Percentiles rank a stretch among this genome's conserved stretches.
Conservation (phyloP, 2,888 invertebrate species). For the Noctua janthina region DNA sequence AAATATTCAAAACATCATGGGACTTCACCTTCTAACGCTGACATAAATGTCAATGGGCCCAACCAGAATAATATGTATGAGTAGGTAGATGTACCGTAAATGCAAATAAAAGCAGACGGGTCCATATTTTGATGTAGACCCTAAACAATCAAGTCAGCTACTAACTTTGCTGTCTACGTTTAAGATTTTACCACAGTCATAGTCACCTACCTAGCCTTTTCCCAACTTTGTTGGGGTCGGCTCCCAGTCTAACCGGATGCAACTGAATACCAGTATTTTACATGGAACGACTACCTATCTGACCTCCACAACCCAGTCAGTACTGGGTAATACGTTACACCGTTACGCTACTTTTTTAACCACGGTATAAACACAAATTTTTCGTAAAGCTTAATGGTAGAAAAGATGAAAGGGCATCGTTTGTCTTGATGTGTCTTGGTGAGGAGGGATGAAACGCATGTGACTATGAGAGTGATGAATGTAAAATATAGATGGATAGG, state of each 20-base stretch:
- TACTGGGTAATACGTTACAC: too few relatives aligned
- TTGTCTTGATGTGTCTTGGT: neutral
- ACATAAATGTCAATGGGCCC: too few relatives aligned
- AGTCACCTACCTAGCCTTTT: too few relatives aligned
- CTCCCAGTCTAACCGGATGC: too few relatives aligned
- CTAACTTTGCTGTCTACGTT: neutral
- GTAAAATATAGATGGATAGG: neutral
- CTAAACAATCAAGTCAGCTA: neutral
- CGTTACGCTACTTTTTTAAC: neutral
- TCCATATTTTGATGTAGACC: neutral
- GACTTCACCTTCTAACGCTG: neutral
- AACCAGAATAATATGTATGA: neutral
- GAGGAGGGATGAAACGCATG: neutral
- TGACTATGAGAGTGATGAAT: neutral
- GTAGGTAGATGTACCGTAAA: neutral
- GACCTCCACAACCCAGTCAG: too few relatives aligned
- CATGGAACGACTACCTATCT: too few relatives aligned
- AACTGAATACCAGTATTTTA: too few relatives aligned
- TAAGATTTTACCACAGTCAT: too few relatives aligned
- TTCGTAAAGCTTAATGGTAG: neutral
- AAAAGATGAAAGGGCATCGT: neutral
- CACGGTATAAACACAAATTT: neutral
- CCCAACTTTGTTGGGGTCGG: too few relatives aligned
- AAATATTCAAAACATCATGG: neutral
- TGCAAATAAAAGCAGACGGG: neutral